Conservation (phyloP, 2,113 vertebrate genomes). For the Osmerus eperlanus region DNA sequence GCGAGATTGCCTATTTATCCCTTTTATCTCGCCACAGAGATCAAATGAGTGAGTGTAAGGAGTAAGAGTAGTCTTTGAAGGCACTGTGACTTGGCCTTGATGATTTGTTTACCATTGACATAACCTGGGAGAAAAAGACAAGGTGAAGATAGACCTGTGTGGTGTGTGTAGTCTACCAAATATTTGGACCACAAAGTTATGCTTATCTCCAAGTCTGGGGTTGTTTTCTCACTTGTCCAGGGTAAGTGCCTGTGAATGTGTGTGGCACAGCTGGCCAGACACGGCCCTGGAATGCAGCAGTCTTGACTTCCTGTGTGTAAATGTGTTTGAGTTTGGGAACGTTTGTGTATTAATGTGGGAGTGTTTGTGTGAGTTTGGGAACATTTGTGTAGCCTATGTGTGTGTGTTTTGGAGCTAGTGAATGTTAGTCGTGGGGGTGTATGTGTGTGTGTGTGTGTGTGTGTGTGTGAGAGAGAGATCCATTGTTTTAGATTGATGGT, state of each 20-base stretch:
- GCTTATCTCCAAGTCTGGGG: background rate
- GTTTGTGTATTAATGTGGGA: too few species aligned
- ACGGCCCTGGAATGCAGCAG: constrained; percentile 52
- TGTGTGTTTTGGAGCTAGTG: background rate
- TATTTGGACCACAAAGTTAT: background rate
- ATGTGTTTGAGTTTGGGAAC: constrained; percentile 2
- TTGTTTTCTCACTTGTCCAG: background rate
- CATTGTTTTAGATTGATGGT: constrained; percentile 55
- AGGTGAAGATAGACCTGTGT: background rate
- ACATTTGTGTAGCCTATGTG: background rate
- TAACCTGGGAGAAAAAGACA: background rate
- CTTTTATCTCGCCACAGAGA: background rate
- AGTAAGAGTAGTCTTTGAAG: background rate
- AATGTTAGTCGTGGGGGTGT: background rate
- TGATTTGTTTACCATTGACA: background rate
- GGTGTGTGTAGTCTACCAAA: background rate
- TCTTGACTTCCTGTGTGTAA: constrained; percentile 51
- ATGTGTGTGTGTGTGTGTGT: constrained; percentile 24
- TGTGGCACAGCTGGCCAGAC: constrained; percentile 46
- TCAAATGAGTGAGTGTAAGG: too few species aligned
- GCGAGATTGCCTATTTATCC: background rate
- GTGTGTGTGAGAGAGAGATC: constrained; percentile 30
- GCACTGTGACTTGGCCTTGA: background rate
- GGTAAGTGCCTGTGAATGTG: constrained; percentile 14
- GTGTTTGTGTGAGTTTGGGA: background rate